Evolutionary conservation across 1,140 invertebrate species (phyloP), one percentile per base, ranked within the genome.

Genomic region (Heliconius hewitsoni): DNA sequence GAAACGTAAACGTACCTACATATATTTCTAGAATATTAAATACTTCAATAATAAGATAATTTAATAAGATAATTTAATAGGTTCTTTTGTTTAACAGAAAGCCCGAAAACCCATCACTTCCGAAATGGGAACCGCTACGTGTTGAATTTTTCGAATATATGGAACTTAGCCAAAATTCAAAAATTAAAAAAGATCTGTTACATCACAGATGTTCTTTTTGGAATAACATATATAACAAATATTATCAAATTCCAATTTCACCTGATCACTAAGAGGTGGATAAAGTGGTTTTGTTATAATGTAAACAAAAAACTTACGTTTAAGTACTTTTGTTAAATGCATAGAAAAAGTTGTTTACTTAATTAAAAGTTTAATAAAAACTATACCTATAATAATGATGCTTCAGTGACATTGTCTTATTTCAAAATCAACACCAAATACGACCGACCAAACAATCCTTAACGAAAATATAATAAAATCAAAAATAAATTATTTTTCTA

Each of bases 121-220:
- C 85, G 8, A 71, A 74, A n/a, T 91, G 89, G 88, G 83, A 82
- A 39, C 76, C 85, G 11, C 74, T 83, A 3, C 66, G 76, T 1
- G 70, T 42, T 8, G 50, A 85, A 19, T 39, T 0, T 72, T 39
- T 72, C 8, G 13, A 37, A 19, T 72, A 72, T 72, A 42, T 72
- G 71, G n/a, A 23, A 30, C 50, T 78, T 18, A 74, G 72, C 8
- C 39, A 46, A 55, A 70, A 72, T 39, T n/a, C 76, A 42, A 37
- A 78, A 57, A 42, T 60, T n/a, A 70, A 70, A 57, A 52, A 73
- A 37, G 18, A 8, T 39, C 52, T 78, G 11, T 57, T 72, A 39
- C n/a, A 78, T 52, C 19, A 78, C 16, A 71, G 76, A 37, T 78
- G 76, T 16, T 27, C 37, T 11, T 78, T 73, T 50, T 73, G 77